These are phyloP conservation scores for Ameiurus melas DNA, from an alignment of 2,113 vertebrate species.

Conservation along the genomic window DNA sequence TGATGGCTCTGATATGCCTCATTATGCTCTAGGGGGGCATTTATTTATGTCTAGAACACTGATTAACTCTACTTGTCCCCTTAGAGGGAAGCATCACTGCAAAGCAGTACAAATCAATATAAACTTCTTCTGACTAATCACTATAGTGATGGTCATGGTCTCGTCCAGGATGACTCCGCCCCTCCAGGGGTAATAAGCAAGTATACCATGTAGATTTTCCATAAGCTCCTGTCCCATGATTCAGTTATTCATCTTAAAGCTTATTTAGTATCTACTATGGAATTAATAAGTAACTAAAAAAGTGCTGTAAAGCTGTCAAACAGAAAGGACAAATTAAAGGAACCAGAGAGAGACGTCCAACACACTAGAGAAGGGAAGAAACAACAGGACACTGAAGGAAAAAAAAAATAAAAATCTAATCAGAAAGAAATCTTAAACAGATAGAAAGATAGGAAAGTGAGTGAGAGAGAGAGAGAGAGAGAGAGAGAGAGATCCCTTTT, in stretches of 20 bases:
- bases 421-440: slow-evolving; percentile 42
- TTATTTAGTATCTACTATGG: neutral
- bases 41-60: neutral
- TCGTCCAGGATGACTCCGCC: neutral
- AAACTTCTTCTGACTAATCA: neutral
- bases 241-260: neutral
- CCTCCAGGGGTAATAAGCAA: neutral
- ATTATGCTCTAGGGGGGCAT: neutral
- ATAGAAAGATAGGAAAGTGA: neutral
- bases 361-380: neutral
- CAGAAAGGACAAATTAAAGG: neutral
- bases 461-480: neutral
- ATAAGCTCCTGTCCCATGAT: neutral
- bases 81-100: neutral
- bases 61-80: neutral
- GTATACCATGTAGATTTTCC: neutral
- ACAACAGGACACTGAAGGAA: neutral
- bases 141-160: neutral
- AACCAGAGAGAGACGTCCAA: neutral
- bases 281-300: neutral
- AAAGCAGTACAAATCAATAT: neutral
- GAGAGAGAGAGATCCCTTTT: slow-evolving; percentile 60
- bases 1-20: neutral
- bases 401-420: neutral
- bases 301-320: neutral